Conservation (phyloP, 1,140 invertebrate species). For the Macrotrachela quadricornifera region DNA sequence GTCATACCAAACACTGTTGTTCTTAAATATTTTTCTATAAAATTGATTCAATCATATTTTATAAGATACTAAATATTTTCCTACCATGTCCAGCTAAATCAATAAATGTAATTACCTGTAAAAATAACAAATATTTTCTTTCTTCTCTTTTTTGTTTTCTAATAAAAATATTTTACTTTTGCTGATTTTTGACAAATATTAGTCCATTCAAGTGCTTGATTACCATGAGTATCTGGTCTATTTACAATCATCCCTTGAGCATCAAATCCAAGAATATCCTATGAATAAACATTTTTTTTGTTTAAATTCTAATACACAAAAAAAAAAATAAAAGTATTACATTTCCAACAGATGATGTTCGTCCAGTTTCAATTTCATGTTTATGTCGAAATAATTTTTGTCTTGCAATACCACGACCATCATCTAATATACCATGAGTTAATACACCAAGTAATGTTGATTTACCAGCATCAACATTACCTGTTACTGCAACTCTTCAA, state of each 20-base stretch:
- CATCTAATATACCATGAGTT: conserved; percentile 91
- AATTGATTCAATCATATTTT: too few relatives aligned
- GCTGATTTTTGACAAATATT: conserved; percentile 93
- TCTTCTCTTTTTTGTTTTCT: conserved; percentile 1
- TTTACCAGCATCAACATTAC: conserved; percentile 99
- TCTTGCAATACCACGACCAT: conserved; percentile 65
- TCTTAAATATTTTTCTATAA: conserved; percentile 73
- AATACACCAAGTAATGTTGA: conserved; percentile 85
- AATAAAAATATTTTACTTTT: conserved; percentile 55
- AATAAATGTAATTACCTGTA: conserved; percentile 90
- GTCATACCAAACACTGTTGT: conserved; percentile 99
- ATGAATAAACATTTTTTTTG: too few relatives aligned
- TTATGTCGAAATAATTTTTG: conserved; percentile 91
- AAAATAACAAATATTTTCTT: conserved; percentile 35
- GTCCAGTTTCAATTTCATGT: conserved; percentile 90
- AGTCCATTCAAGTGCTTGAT: conserved; percentile 76
- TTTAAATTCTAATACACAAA: too few relatives aligned
- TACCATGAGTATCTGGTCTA: conserved; percentile 66
- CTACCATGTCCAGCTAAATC: conserved; percentile 73
- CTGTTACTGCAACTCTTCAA: conserved; percentile 87
- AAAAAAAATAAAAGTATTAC: too few relatives aligned
- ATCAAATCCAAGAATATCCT: conserved; percentile 84
- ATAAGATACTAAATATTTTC: too few relatives aligned
- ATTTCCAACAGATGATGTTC: conserved; percentile 94
- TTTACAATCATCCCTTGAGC: conserved; percentile 62